phyloP scores from a whole-genome alignment of 2,888 invertebrate species.

The Stenotaenia linearis region DNA sequence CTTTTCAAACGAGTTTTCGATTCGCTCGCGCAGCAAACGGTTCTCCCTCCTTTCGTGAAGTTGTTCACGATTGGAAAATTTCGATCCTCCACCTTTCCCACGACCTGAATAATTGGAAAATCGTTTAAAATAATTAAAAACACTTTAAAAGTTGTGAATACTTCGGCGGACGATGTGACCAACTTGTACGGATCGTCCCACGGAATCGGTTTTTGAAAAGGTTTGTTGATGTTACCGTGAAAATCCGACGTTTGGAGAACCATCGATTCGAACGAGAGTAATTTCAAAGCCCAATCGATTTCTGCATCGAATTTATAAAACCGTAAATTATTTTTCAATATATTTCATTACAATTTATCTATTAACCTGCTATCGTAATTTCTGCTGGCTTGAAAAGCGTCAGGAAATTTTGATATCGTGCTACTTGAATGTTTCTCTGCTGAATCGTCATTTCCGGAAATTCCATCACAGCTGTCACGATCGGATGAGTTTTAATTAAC shows the following conservation, averaged over 20 bases:
- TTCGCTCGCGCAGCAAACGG: background rate
- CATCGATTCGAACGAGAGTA: background rate
- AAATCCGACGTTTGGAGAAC: background rate
- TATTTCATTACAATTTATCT: too few species aligned
- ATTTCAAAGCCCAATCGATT: background rate
- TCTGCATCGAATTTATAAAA: too few species aligned
- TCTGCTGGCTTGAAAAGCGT: background rate
- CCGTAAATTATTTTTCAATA: too few species aligned
- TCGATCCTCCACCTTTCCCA: background rate
- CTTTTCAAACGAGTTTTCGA: background rate
- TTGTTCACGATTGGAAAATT: background rate
- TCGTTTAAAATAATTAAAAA: too few species aligned
- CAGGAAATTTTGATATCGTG: background rate
- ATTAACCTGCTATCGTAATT: background rate
- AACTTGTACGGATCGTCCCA: background rate
- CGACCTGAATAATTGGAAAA: too few species aligned
- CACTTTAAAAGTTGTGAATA: background rate
- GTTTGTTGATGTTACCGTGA: background rate
- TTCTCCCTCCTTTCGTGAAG: background rate
- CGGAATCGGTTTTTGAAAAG: background rate
- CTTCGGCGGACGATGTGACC: background rate
- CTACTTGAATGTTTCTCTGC: background rate
- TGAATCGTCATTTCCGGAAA: background rate
- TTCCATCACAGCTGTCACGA: background rate
- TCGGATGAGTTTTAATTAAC: background rate